phyloP scores from a whole-genome alignment of 2,797 vertebrate genomes.

The Atherinosoma microstoma region DNA sequence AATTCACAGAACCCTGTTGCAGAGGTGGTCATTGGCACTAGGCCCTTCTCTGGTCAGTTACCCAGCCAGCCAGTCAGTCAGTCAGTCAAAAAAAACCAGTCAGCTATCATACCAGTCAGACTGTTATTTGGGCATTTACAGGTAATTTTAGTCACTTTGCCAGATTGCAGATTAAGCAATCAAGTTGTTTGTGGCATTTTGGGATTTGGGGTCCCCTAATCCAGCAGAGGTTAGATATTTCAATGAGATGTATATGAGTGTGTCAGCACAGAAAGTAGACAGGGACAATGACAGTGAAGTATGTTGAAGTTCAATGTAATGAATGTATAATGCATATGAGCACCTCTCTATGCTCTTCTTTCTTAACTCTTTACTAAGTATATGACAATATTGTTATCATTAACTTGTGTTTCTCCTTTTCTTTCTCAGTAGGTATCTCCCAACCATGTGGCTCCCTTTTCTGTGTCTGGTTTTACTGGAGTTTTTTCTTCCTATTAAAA shows the following conservation, averaged over 20 bases:
- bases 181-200: neutral
- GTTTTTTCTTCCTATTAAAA: no score
- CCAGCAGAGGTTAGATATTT: no score
- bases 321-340: no score
- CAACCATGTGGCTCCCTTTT: no score
- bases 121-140: slow-evolving; percentile 7
- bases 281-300: neutral
- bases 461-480: no score
- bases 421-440: no score
- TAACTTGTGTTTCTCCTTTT: no score
- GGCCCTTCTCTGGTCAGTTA: slow-evolving; percentile 39
- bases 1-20: slow-evolving; percentile 80
- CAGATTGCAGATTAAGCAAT: slow-evolving; percentile 4
- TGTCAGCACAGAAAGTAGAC: neutral
- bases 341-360: no score
- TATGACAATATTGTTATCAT: no score
- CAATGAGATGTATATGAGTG: neutral
- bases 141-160: neutral
- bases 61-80: slow-evolving; percentile 10
- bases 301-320: no score
- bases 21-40: slow-evolving; percentile 55
- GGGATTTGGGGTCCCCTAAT: neutral
- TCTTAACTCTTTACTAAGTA: no score
- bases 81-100: slow-evolving; percentile 2
- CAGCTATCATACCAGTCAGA: slow-evolving; percentile 17